A percentile compares a stretch with the other conserved stretches of the same genome.
Evolutionary conservation across 2,113 vertebrate genomes (phyloP).

Genomic region (Theropithecus gelada): DNA sequence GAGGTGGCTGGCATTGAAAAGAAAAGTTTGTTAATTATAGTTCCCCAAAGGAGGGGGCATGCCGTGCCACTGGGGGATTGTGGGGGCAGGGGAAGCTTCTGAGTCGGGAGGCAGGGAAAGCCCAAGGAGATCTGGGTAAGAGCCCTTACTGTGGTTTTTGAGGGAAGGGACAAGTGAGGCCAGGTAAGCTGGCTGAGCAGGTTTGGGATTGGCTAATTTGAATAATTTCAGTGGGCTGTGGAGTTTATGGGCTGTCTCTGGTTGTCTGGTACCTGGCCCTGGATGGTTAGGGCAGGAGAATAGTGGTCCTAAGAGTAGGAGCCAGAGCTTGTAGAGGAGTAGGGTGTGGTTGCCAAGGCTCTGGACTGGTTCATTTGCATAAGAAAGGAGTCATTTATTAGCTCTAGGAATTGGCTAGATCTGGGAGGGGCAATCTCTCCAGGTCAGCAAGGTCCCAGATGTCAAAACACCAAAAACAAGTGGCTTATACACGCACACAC

Average conservation of each 20-base stretch:
- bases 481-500: neutral
- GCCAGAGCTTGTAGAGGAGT: neutral
- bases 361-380: neutral
- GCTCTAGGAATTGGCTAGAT: neutral
- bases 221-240: neutral
- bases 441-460: neutral
- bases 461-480: neutral
- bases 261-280: neutral
- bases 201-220: neutral
- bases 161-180: neutral
- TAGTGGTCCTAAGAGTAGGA: neutral
- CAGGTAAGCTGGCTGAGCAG: neutral
- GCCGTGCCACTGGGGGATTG: rapidly evolving
- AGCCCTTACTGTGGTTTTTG: neutral
- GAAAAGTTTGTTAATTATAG: neutral
- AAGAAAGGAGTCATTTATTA: neutral
- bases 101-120: neutral
- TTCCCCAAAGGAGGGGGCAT: neutral
- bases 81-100: neutral
- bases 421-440: neutral
- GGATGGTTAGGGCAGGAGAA: neutral
- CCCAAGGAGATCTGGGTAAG: neutral
- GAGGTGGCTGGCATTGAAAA: neutral
- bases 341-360: neutral
- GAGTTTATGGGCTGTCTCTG: neutral